phyloP scores from a whole-genome alignment of 2,888 invertebrate genomes.

The Cremastinae sp. region DNA sequence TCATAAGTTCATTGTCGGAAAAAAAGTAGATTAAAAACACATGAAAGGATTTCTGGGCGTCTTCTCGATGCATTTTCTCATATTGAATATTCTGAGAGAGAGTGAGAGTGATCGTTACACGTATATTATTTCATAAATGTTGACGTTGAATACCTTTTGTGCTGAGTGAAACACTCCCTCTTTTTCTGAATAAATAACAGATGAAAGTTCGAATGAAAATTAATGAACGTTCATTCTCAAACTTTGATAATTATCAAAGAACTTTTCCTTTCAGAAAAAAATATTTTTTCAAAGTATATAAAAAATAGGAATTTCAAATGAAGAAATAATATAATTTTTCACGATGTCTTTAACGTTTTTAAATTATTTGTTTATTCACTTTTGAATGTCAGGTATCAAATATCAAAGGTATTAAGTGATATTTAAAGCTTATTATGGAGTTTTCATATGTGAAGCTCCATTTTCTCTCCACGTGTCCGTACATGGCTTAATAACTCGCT shows the following conservation, averaged over 20 bases:
- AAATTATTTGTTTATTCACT: not conserved
- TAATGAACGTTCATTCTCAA: slow-evolving; percentile 13
- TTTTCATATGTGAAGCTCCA: slow-evolving; percentile 14
- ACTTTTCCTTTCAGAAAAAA: not conserved
- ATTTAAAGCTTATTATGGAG: not conserved
- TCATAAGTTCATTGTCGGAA: slow-evolving; percentile 26
- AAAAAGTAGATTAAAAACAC: slow-evolving; percentile 1
- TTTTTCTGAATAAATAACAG: slow-evolving; percentile 10
- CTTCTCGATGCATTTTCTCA: slow-evolving; percentile 4
- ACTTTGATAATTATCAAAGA: slow-evolving; percentile 24
- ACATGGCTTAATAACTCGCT: slow-evolving; percentile 25
- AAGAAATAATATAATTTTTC: no score
- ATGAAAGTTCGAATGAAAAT: slow-evolving; percentile 34
- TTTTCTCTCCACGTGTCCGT: not conserved
- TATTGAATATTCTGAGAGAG: slow-evolving; percentile 29
- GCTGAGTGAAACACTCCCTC: slow-evolving; percentile 4
- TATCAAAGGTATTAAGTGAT: not conserved
- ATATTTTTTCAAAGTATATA: no score
- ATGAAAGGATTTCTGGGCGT: slow-evolving; percentile 39
- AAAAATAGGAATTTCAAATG: no score
- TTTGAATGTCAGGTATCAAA: not conserved
- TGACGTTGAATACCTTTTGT: not conserved
- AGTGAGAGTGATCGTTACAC: slow-evolving; percentile 25
- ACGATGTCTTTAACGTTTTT: no score
- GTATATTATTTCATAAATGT: not conserved